Base-by-base conservation (phyloP, 2,888 invertebrate genomes). In the Cerastis leucographa region DNA sequence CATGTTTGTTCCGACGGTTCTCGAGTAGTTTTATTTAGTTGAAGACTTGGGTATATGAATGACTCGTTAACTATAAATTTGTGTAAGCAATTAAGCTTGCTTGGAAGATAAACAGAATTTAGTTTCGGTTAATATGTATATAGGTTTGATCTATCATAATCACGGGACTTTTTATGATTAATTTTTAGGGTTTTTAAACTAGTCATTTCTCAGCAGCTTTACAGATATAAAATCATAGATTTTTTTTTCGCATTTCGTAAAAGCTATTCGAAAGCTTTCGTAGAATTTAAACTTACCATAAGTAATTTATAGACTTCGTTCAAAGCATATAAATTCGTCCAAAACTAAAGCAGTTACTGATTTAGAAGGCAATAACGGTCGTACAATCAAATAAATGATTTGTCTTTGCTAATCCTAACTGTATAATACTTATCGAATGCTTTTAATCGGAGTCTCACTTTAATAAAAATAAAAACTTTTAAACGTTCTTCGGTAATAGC, bases 401-500 rank as follows among this genome's bases (percentile, higher is more conserved):
- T 56, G 49, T 54, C 49, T 54, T 51, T 19, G 25, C 44, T 25
- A 14, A 49, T 59, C 19, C 4, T 9, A 71, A 59, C 56, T 64
- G 67, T 84, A 46, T 80, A 83, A 59, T 77, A 77, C 17, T 40
- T 54, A 80, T 54, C 35, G 19, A 51, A 59, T 54, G 14, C 19
- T 46, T 83, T 70, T 75, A 76, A 81, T 67, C 66, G 49, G 78
- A 75, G 42, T 70, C 5, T 17, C 40, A 71, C 49, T 84, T 72
- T 49, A 71, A 25, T 59, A n/a, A 65, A 73, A 80, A 72, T 73
- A 68, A 74, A 81, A 86, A 80, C 56, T 76, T 79, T 71, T 65
- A 65, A 78, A 44, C 35, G 44, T 54, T 78, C 51, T 71, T 73
- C 42, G 42, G n/a, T 76, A 71, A 81, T 49, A 74, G 62, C 67